Conservation (phyloP, 2,888 invertebrate species). For the Acanthosoma haemorrhoidale region DNA sequence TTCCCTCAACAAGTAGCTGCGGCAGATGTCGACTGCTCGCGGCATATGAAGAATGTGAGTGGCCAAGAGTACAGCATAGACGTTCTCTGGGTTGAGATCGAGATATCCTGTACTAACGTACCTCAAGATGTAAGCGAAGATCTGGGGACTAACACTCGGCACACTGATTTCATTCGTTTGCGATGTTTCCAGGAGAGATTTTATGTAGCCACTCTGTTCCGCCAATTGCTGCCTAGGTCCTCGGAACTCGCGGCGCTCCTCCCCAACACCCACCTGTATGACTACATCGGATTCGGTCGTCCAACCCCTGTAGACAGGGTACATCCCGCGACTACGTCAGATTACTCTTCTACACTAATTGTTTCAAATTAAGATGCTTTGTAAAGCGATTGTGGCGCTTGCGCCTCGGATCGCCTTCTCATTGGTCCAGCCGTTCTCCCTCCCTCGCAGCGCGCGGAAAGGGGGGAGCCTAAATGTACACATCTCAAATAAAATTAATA, state of each 20-base stretch:
- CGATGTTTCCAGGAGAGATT: constrained; percentile 54
- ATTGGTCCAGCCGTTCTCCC: constrained; percentile 34
- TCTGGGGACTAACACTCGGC: constrained; percentile 44
- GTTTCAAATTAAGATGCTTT: constrained; percentile 35
- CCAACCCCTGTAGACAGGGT: constrained; percentile 50
- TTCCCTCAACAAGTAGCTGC: constrained; percentile 56
- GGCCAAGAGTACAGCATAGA: constrained; percentile 64
- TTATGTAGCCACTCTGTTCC: constrained; percentile 65
- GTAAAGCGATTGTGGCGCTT: constrained; percentile 24
- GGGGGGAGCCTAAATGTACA: constrained; percentile 32
- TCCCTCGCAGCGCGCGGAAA: constrained; percentile 32
- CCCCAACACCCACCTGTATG: constrained; percentile 42
- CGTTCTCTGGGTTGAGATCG: constrained; percentile 63
- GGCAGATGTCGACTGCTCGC: constrained; percentile 62
- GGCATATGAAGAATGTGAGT: constrained; percentile 71
- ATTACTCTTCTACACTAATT: constrained; percentile 32
- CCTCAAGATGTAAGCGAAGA: constrained; percentile 61
- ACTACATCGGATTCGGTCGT: constrained; percentile 42
- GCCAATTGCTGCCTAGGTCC: constrained; percentile 62
- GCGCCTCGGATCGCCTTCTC: constrained; percentile 28
- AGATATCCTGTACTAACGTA: constrained; percentile 72
- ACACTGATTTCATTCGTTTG: constrained; percentile 47
- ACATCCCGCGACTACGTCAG: constrained; percentile 44
- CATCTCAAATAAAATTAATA: constrained; percentile 38
- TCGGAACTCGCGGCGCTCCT: constrained; percentile 52